These are phyloP conservation scores for Cinclus cinclus DNA, from an alignment of 2,113 vertebrate genomes.

Conservation along the genomic window DNA sequence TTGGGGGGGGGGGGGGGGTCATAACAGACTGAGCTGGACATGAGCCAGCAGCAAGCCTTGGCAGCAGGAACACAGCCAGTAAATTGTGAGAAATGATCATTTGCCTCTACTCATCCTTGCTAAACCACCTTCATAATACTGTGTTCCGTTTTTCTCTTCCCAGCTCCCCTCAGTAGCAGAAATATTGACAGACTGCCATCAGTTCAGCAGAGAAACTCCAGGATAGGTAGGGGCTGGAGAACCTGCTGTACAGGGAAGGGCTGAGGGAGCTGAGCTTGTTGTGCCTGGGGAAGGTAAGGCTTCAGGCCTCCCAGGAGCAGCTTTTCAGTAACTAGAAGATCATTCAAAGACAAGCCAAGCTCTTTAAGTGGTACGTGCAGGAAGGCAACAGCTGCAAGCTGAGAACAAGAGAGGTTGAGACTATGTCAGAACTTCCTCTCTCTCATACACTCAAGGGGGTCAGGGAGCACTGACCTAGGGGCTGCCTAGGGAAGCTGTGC, in stretches of 20 bases:
- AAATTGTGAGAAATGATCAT: neutral
- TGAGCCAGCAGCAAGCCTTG: neutral
- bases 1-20: too few relatives aligned
- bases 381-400: neutral
- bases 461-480: neutral
- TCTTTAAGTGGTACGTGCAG: neutral
- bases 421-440: neutral
- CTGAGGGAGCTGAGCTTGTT: neutral
- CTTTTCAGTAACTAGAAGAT: neutral
- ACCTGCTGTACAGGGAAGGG: neutral
- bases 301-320: neutral
- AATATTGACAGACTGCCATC: neutral
- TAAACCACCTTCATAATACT: neutral
- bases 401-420: neutral
- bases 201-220: neutral
- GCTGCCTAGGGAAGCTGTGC: neutral
- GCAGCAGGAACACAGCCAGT: neutral
- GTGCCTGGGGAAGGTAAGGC: neutral
- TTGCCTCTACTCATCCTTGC: neutral
- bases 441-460: fast-evolving
- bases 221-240: neutral
- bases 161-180: neutral
- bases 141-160: too few relatives aligned
- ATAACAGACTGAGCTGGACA: neutral
- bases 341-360: neutral